These are phyloP conservation scores for Odocoileus hemionus DNA, from an alignment of 2,113 vertebrate genomes.

Conservation along the genomic window DNA sequence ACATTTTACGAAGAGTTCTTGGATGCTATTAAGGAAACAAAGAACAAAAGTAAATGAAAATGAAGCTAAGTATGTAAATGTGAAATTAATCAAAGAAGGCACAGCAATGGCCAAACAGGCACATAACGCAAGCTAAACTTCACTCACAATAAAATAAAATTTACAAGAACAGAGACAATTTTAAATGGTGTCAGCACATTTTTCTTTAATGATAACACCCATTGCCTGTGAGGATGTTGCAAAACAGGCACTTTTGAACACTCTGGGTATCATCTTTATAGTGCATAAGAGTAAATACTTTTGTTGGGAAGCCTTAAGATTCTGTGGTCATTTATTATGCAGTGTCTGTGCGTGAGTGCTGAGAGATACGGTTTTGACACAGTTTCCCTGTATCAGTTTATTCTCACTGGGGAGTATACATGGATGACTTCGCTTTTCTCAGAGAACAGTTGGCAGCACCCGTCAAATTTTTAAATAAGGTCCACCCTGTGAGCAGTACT, in stretches of 20 bases:
- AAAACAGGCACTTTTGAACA: background rate
- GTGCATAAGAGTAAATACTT: background rate
- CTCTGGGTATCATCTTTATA: background rate
- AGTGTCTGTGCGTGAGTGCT: background rate
- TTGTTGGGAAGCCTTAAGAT: background rate
- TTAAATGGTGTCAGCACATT: background rate
- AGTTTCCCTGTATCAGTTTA: background rate
- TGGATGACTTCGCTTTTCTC: background rate
- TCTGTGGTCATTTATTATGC: background rate
- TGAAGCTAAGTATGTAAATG: background rate
- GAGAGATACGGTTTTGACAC: background rate
- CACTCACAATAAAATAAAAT: background rate
- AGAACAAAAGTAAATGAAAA: background rate
- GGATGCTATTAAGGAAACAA: background rate
- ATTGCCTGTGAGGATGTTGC: background rate
- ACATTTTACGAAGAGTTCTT: background rate
- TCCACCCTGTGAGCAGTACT: background rate
- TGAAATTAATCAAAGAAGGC: background rate
- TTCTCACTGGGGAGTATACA: background rate
- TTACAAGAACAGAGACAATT: background rate
- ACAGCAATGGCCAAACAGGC: background rate
- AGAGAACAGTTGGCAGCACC: background rate
- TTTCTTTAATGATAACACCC: background rate
- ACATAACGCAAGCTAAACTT: background rate
- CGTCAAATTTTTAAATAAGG: background rate